Evolutionary conservation across 2,888 invertebrate genomes (phyloP).

Genomic region (Neoaliturus tenellus): DNA sequence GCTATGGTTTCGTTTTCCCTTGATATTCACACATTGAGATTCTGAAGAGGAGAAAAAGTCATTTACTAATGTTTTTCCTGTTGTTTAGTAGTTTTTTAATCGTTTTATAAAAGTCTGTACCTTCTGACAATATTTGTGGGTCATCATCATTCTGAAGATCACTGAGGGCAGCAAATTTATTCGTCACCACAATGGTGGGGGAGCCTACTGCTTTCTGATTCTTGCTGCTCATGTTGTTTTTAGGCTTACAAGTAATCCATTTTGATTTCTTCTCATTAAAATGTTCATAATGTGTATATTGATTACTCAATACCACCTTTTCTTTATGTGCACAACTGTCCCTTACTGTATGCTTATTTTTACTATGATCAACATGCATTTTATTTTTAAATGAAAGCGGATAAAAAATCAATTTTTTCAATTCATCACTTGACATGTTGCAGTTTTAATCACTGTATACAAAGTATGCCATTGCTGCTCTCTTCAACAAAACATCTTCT

Average conservation of each 20-base stretch:
- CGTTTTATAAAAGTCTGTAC: not conserved
- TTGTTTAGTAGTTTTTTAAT: not conserved
- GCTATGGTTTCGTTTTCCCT: not conserved
- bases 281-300: not conserved
- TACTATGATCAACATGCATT: not conserved
- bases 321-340: too few species aligned
- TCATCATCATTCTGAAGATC: not conserved
- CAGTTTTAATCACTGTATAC: not conserved
- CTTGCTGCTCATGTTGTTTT: not conserved
- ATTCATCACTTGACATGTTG: not conserved
- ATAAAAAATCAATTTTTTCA: not conserved
- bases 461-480: not conserved
- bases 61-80: not conserved
- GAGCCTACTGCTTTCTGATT: not conserved
- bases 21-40: not conserved
- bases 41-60: not conserved
- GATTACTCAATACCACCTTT: not conserved
- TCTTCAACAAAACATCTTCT: not conserved
- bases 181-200: not conserved
- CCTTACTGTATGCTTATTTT: too few species aligned
- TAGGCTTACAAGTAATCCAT: not conserved
- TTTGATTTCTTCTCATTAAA: not conserved
- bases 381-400: not conserved
- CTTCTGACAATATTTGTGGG: not conserved
- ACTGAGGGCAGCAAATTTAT: not conserved